phyloP scores from a whole-genome alignment of 2,113 vertebrate species.

The Elephantulus edwardii region DNA sequence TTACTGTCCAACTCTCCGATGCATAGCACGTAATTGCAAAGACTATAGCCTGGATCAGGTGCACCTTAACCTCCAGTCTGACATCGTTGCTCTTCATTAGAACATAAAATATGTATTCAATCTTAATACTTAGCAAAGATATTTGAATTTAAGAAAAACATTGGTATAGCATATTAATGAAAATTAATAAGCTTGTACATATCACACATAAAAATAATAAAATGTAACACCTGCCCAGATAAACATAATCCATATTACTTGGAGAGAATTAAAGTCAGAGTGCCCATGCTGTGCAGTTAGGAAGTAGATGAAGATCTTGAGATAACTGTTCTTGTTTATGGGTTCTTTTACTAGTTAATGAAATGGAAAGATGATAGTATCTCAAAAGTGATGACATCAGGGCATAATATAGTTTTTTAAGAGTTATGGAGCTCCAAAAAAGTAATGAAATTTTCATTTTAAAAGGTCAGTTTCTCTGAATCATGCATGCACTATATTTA shows the following conservation, averaged over 20 bases:
- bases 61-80: no score
- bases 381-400: neutral
- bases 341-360: neutral
- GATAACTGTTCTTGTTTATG: neutral
- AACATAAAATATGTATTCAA: neutral
- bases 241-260: neutral
- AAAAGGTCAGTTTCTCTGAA: neutral
- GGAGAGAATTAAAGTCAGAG: neutral
- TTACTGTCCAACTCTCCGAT: no score
- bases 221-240: neutral
- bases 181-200: neutral
- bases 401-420: neutral
- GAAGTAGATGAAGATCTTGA: neutral
- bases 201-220: neutral
- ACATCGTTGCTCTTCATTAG: no score
- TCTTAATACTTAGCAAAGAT: neutral
- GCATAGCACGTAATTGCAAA: no score
- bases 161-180: neutral
- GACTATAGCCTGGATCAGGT: no score
- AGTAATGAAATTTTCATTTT: neutral
- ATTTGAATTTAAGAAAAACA: neutral
- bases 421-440: neutral
- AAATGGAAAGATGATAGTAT: slow-evolving; percentile 4
- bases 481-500: neutral
- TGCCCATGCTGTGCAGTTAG: neutral